phyloP scores from a whole-genome alignment of 2,888 invertebrate species.

The Timema cristinae region DNA sequence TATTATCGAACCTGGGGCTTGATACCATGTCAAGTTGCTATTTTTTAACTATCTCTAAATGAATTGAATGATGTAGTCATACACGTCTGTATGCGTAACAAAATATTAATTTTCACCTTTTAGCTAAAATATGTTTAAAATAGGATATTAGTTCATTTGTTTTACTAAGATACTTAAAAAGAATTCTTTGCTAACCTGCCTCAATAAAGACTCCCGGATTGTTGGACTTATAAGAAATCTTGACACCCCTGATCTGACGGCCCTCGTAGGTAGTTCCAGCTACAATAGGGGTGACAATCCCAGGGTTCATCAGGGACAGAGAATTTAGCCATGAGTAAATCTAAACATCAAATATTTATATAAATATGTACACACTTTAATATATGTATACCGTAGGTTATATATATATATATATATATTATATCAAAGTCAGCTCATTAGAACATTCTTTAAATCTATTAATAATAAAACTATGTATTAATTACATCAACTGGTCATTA shows the following conservation, averaged over 20 bases:
- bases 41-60: neutral
- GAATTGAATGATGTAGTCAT: neutral
- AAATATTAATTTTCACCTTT: neutral
- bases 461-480: too few relatives aligned
- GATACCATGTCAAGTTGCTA: too few relatives aligned
- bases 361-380: too few relatives aligned
- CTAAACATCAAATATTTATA: slow-evolving; percentile 35
- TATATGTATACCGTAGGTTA: too few relatives aligned
- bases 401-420: too few relatives aligned
- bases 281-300: slow-evolving; percentile 34
- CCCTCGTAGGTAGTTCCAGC: slow-evolving; percentile 55
- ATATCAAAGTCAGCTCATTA: too few relatives aligned
- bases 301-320: slow-evolving; percentile 47
- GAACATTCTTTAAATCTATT: too few relatives aligned
- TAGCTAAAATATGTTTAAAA: too few relatives aligned
- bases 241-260: slow-evolving; percentile 56
- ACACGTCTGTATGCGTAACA: neutral
- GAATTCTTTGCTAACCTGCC: slow-evolving; percentile 15
- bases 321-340: slow-evolving; percentile 55
- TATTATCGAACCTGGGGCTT: too few relatives aligned
- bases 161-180: neutral
- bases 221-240: slow-evolving; percentile 42
- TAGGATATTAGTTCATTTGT: neutral
- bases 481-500: too few relatives aligned
- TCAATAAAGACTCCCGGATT: slow-evolving; percentile 26